Percentiles rank a stretch among this genome's conserved stretches.
phyloP scores from a whole-genome alignment of 2,888 invertebrate species.

The Autographa gamma region DNA sequence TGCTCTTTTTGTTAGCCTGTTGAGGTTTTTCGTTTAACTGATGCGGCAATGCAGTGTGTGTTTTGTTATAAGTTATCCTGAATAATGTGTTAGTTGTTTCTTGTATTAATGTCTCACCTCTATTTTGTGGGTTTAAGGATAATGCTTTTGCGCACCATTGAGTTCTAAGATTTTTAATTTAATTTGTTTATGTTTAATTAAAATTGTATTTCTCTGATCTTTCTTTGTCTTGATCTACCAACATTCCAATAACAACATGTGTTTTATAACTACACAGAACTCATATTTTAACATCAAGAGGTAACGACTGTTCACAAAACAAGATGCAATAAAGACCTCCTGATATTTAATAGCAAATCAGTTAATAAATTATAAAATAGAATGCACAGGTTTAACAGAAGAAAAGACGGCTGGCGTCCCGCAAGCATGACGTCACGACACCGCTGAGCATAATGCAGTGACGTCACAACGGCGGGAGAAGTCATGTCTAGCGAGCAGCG shows the following conservation, averaged over 20 bases:
- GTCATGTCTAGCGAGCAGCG: not conserved
- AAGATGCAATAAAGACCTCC: too few relatives aligned
- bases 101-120: not conserved
- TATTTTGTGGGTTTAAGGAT: not conserved
- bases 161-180: too few relatives aligned
- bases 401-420: not conserved
- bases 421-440: not conserved
- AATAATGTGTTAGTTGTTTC: not conserved
- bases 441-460: constrained; percentile 1
- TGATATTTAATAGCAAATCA: not conserved
- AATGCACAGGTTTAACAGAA: not conserved
- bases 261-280: too few relatives aligned
- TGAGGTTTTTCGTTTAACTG: constrained; percentile 46
- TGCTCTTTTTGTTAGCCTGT: constrained; percentile 54
- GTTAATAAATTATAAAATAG: not conserved
- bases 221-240: too few relatives aligned
- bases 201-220: too few relatives aligned
- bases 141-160: not conserved
- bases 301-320: too few relatives aligned
- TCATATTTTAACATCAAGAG: too few relatives aligned
- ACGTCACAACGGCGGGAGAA: not conserved
- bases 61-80: constrained; percentile 3
- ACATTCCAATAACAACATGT: too few relatives aligned
- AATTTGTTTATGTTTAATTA: too few relatives aligned
- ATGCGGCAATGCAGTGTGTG: constrained; percentile 39